Conservation (phyloP, 2,888 invertebrate genomes). For the Drosophila tripunctata region DNA sequence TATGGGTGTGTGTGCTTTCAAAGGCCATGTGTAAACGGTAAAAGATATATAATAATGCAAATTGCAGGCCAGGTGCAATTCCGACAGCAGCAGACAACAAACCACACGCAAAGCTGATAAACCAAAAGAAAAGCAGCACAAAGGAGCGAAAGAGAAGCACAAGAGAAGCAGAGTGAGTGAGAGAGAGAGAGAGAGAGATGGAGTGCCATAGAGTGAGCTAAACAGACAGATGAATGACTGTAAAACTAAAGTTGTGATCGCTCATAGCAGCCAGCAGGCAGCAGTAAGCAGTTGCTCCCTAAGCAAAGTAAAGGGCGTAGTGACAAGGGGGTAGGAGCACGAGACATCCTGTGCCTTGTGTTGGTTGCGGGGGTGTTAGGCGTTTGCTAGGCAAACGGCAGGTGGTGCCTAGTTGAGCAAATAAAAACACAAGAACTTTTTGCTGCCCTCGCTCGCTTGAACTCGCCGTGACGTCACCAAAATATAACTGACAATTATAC, state of each 20-base stretch:
- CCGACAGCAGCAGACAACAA: slow-evolving; percentile 54
- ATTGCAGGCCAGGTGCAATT: slow-evolving; percentile 82
- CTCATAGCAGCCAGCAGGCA: slow-evolving; percentile 20
- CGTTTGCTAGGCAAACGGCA: slow-evolving; percentile 25
- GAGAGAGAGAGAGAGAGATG: not conserved
- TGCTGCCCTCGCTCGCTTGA: not conserved
- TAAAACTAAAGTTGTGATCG: slow-evolving; percentile 26
- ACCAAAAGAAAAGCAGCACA: slow-evolving; percentile 6
- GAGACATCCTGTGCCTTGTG: not conserved
- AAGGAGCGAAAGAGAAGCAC: not conserved
- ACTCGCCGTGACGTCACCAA: not conserved
- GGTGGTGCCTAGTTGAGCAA: slow-evolving; percentile 39
- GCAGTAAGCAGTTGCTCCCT: not conserved
- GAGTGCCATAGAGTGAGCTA: not conserved
- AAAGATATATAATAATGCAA: slow-evolving; percentile 74
- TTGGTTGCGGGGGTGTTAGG: slow-evolving; percentile 47
- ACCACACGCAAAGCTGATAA: slow-evolving; percentile 65
- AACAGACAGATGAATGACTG: slow-evolving; percentile 39
- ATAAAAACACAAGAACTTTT: slow-evolving; percentile 19
- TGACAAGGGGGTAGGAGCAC: not conserved
- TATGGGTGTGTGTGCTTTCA: slow-evolving; percentile 14
- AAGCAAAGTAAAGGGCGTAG: not conserved
- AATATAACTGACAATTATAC: not conserved
- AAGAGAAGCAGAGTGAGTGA: not conserved
- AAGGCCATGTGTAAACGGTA: slow-evolving; percentile 62